phyloP scores from a whole-genome alignment of 2,888 invertebrate species.

The Diaphora mendica region DNA sequence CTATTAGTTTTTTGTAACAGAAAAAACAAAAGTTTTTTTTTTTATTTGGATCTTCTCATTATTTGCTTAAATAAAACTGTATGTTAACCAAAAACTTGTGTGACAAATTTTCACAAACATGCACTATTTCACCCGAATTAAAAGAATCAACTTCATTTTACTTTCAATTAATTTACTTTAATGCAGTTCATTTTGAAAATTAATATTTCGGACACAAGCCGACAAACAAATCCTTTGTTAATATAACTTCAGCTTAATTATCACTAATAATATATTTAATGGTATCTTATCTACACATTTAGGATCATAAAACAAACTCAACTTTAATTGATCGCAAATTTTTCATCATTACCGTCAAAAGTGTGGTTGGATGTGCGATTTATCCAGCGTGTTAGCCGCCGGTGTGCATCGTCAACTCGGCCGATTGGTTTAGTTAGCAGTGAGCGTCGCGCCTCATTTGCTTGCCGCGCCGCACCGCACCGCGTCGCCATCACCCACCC shows the following conservation, averaged over 20 bases:
- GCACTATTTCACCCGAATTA: background rate
- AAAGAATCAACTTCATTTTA: background rate
- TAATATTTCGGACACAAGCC: background rate
- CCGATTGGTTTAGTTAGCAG: constrained; percentile 87
- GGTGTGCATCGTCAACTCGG: constrained; percentile 61
- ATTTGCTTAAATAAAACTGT: background rate
- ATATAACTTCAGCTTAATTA: background rate
- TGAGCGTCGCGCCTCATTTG: constrained; percentile 86
- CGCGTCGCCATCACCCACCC: constrained; percentile 40
- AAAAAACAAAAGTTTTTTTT: too few species aligned
- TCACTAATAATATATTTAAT: background rate
- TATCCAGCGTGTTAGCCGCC: constrained; percentile 51
- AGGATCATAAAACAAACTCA: background rate
- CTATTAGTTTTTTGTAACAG: too few species aligned
- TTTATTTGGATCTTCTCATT: too few species aligned
- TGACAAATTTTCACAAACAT: too few species aligned
- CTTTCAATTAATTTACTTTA: background rate
- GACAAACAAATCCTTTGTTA: background rate
- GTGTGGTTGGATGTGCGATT: background rate
- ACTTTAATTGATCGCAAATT: background rate
- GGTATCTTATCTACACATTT: background rate
- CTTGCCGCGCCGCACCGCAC: constrained; percentile 67
- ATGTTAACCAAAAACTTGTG: background rate
- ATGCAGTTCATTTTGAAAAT: background rate
- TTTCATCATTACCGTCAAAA: background rate